Conservation (phyloP, 2,113 vertebrate genomes). For the Pseudorectes ferrugineus region DNA sequence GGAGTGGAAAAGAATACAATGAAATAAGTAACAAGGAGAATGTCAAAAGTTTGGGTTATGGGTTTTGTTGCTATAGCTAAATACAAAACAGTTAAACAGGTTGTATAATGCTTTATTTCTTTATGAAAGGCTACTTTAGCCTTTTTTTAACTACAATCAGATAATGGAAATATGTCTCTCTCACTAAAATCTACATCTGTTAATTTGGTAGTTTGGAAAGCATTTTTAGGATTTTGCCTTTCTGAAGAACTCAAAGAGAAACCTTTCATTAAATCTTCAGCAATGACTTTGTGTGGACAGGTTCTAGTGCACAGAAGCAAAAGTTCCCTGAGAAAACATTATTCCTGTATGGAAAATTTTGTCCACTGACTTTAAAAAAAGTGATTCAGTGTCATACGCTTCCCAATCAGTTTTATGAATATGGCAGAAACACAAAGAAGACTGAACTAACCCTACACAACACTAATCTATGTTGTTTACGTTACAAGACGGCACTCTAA, state of each 20-base stretch:
- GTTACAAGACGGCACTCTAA: not conserved
- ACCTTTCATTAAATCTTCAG: not conserved
- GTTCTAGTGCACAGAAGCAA: not conserved
- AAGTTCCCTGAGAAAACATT: not conserved
- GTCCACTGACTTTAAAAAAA: not conserved
- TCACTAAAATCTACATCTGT: not conserved
- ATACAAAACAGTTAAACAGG: not conserved
- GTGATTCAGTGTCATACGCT: not conserved
- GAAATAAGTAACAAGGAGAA: conserved; percentile 1
- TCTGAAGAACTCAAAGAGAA: not conserved
- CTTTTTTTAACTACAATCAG: not conserved
- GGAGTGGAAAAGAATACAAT: not conserved
- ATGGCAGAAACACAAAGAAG: not conserved
- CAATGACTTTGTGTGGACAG: not conserved
- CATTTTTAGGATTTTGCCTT: not conserved
- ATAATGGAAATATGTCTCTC: not conserved
- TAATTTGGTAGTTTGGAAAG: not conserved
- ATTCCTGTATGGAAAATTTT: not conserved
- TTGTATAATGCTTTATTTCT: not conserved
- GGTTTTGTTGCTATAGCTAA: not conserved
- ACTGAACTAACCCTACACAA: not conserved
- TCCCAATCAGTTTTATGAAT: conserved; percentile 7
- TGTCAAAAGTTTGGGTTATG: not conserved
- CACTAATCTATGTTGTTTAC: conserved; percentile 9
- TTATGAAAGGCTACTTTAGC: not conserved